Percentiles rank a stretch among this genome's conserved stretches.
phyloP scores from a whole-genome alignment of 2,113 vertebrate species.

The Larimichthys polyactis region DNA sequence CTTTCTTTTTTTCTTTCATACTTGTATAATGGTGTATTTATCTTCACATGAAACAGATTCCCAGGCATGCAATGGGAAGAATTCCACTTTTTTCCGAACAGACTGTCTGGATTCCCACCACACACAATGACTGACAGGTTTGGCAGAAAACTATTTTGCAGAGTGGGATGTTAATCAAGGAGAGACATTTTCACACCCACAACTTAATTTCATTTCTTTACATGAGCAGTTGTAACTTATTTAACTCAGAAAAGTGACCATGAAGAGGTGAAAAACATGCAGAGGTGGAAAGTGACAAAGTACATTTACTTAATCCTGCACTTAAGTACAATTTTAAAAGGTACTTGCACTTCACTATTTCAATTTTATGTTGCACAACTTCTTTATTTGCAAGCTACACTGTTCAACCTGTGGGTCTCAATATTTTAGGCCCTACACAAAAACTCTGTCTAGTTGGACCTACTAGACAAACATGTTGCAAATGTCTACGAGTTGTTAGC shows the following conservation, averaged over 20 bases:
- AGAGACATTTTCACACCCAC: constrained; percentile 1
- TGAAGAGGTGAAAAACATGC: neutral
- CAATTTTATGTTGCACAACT: neutral
- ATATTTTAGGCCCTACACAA: neutral
- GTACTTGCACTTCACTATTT: neutral
- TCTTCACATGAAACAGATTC: constrained; percentile 37
- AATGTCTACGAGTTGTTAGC: neutral
- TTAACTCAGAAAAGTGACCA: neutral
- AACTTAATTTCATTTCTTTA: neutral
- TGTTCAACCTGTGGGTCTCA: neutral
- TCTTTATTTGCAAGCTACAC: neutral
- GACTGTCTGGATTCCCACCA: constrained; percentile 37
- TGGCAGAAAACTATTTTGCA: constrained; percentile 31
- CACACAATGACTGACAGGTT: constrained; percentile 34
- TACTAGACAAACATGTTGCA: neutral
- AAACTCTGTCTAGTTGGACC: neutral
- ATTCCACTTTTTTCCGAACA: constrained; percentile 42
- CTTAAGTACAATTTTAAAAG: neutral
- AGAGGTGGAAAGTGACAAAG: neutral
- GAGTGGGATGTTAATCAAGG: constrained; percentile 21
- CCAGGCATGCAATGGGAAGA: constrained; percentile 27
- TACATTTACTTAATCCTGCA: neutral
- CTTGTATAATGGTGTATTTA: constrained; percentile 32
- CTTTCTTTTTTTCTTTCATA: neutral
- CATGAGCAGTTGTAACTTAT: neutral